Base-by-base conservation (phyloP, 1,140 invertebrate species). In the Phenacoccus solenopsis region DNA sequence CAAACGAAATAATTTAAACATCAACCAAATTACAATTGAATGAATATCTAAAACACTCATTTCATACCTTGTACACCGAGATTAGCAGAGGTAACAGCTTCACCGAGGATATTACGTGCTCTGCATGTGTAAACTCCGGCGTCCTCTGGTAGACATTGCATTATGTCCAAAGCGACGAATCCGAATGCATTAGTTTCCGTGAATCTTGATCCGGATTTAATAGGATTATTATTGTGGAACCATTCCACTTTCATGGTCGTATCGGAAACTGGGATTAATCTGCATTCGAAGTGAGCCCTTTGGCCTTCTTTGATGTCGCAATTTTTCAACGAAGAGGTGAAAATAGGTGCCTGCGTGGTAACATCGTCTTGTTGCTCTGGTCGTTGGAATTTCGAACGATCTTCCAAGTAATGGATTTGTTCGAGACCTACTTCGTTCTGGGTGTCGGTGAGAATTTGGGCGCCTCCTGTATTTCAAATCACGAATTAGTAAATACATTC, bases 221-320 rank as follows among this genome's bases (percentile, higher is more conserved):
- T 81, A 0, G 91, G 90, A 72, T 86, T 82, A 75, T 92, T 94
- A 77, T 98, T 95, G 73, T 95, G 93, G 81, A 93, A 97, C 97
- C 97, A 99, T 82, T 98, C 93, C 0, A 99, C 94, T 78, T 91
- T 93, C 89, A 99, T 91, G 0, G 91, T 92, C 0, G 92, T 85
- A 82, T 99, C 96, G 38, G 94, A 96, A 22, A 98, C 91, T 9
- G 97, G 97, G 74, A 97, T 94, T 12, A 99, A 79, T 32, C 94
- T 87, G 75, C 91, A 95, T 79, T 98, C 96, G 77, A 98, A 98
- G 76, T 98, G 95, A 27, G 94, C 94, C 67, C 93, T 81, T 77
- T 98, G 93, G 21, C 93, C 93, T 83, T 99, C 97, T 77, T 91
- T 91, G 70, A 98, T 90, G 75, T 95, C 88, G 28, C 93, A 86